Evolutionary conservation across 1,140 invertebrate genomes (phyloP), one percentile per base, ranked within the genome.

Genomic region (Lethocerus indicus): DNA sequence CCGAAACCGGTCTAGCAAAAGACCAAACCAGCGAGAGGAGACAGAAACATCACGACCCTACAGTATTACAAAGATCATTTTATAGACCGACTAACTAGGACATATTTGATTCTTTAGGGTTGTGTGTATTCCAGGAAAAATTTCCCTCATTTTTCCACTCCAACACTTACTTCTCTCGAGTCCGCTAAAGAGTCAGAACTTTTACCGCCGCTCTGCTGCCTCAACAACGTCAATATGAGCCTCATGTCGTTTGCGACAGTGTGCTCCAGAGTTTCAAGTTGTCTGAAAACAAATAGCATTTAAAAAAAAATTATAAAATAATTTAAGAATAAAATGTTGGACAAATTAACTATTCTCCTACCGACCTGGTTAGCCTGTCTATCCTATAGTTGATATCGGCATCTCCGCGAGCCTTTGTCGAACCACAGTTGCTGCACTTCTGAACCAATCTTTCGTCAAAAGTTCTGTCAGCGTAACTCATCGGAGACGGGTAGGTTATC

Each of bases 181-280:
- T 61, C 60, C 25, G 55, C 51, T 20, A 56, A 35, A 26, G 58
- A 54, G 50, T 48, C 56, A 45, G 52, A 39, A 35, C 45, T 47
- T 41, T 52, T 44, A 14, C 12, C n/a, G 13, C 42, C 50, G 27
- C 51, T 52, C 39, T 62, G 60, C 45, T 62, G 70, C 57, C 80
- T 76, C 41, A 83, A 63, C 50, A 83, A 59, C 24, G 69, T 68
- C 56, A 82, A 60, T 45, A 83, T 82, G 49, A 74, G 66, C 54
- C 73, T 69, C 49, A 82, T 73, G 54, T 83, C 79, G 2, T 70
- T 68, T 1, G 74, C 72, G 55, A 83, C 71, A 3, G 76, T 73
- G 28, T 69, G 68, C 56, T 83, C 79, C 48, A 83, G 60, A 9
- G 71, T 53, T 25, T 61, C 58, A 28, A 63, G 37, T 54, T 63